These are phyloP conservation scores for Blennius ocellaris DNA, from an alignment of 2,113 vertebrate species.

Conservation along the genomic window DNA sequence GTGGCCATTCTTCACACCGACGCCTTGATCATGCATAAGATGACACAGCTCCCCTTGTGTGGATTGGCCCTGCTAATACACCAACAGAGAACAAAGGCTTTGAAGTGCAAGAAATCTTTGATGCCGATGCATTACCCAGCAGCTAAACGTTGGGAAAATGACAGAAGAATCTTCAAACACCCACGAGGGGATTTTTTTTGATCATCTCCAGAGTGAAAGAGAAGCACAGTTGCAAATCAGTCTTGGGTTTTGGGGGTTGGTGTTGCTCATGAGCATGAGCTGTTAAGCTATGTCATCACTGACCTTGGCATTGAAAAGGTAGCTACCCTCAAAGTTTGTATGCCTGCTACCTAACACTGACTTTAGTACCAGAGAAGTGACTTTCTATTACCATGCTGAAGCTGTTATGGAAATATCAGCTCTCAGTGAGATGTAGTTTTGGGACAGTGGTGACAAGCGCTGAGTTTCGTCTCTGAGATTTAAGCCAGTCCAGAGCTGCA, in stretches of 20 bases:
- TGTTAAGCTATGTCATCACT: slow-evolving; percentile 4
- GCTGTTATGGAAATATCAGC: slow-evolving; percentile 38
- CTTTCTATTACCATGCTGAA: slow-evolving; percentile 20
- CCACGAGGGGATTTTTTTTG: not conserved
- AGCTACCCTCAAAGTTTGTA: not conserved
- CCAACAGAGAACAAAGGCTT: slow-evolving; percentile 38
- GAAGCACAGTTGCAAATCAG: slow-evolving; percentile 14
- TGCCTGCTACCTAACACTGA: not conserved
- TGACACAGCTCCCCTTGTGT: slow-evolving; percentile 1
- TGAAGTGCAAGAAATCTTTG: slow-evolving; percentile 47
- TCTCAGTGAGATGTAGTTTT: slow-evolving; percentile 41
- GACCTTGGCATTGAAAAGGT: slow-evolving; percentile 4
- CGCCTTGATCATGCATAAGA: slow-evolving; percentile 45
- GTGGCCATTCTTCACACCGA: slow-evolving; percentile 20
- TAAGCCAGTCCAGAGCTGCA: slow-evolving; percentile 42
- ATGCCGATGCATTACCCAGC: slow-evolving; percentile 21
- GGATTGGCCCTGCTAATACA: slow-evolving; percentile 21
- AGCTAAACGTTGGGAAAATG: slow-evolving; percentile 31
- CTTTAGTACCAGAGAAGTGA: slow-evolving; percentile 15
- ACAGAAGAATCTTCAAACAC: slow-evolving; percentile 31
- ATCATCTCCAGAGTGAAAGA: slow-evolving; percentile 22
- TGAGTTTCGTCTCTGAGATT: slow-evolving; percentile 43
- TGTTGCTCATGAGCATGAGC: slow-evolving; percentile 3
- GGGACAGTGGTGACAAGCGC: slow-evolving; percentile 36
- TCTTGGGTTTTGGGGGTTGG: not conserved